Conservation (phyloP, 2,113 vertebrate species). For the Micromys minutus region DNA sequence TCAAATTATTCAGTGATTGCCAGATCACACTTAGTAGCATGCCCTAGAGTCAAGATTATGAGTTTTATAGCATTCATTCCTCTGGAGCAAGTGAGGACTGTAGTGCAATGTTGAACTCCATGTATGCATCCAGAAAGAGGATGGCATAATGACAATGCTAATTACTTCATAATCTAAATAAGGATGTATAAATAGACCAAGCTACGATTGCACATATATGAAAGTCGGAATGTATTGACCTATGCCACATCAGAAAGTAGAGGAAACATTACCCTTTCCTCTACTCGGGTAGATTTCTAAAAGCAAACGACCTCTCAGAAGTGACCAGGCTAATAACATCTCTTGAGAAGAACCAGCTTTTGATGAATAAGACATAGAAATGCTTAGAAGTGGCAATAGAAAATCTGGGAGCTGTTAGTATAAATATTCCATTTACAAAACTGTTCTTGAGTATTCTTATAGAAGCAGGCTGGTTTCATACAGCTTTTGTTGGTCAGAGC, state of each 20-base stretch:
- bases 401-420: neutral
- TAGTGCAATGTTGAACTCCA: conserved; percentile 68
- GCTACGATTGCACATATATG: conserved; percentile 62
- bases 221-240: conserved; percentile 64
- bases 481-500: neutral
- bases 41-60: conserved; percentile 76
- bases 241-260: conserved; percentile 37
- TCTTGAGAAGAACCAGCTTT: neutral
- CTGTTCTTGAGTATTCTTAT: neutral
- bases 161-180: conserved; percentile 80
- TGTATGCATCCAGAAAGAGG: conserved; percentile 66
- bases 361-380: neutral
- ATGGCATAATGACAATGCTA: conserved; percentile 68
- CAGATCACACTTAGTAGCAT: conserved; percentile 76
- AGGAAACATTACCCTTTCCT: neutral
- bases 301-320: conserved; percentile 55
- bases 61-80: conserved; percentile 70
- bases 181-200: conserved; percentile 67
- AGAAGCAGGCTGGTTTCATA: neutral
- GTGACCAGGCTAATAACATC: conserved; percentile 1
- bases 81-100: conserved; percentile 70
- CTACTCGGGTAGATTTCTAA: conserved; percentile 51
- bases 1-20: conserved; percentile 79
- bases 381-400: neutral
- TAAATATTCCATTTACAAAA: neutral